Conservation (phyloP, 2,888 invertebrate species). For the Sarcophaga variegata region DNA sequence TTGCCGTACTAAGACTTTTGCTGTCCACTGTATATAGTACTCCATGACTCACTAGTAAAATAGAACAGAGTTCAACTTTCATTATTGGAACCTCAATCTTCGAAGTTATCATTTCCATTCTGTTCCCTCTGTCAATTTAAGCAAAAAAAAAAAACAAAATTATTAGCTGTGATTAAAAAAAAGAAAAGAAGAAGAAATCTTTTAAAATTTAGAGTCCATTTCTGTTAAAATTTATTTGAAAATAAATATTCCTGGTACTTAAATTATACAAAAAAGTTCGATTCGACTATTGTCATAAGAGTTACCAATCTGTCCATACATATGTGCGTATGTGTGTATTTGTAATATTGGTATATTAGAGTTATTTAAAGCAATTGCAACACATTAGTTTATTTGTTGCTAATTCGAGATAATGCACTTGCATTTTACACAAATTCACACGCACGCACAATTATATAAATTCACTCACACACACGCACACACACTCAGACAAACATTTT, state of each 20-base stretch:
- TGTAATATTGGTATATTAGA: constrained; percentile 57
- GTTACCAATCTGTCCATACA: constrained; percentile 19
- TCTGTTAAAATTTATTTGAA: constrained; percentile 35
- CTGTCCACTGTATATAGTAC: no score
- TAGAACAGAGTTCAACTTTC: no score
- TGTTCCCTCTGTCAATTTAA: no score
- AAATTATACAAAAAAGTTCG: constrained; percentile 14
- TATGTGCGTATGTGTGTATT: constrained; percentile 12
- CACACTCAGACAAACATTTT: not conserved
- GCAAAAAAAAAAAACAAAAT: no score
- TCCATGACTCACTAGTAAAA: no score
- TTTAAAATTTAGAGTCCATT: not conserved
- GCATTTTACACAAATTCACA: constrained; percentile 64
- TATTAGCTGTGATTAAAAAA: constrained; percentile 6
- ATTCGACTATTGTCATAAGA: constrained; percentile 42
- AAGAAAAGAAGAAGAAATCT: not conserved
- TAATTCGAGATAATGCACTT: constrained; percentile 70
- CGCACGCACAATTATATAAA: constrained; percentile 51
- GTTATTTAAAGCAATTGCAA: constrained; percentile 69
- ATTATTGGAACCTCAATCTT: no score
- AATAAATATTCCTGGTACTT: constrained; percentile 22
- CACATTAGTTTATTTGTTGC: constrained; percentile 70
- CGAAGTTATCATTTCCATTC: no score
- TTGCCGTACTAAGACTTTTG: no score
- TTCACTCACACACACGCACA: constrained; percentile 38